Percentiles rank a stretch among this genome's conserved stretches.
Evolutionary conservation across 2,888 invertebrate species (phyloP).

Genomic region (Drosophila differens): DNA sequence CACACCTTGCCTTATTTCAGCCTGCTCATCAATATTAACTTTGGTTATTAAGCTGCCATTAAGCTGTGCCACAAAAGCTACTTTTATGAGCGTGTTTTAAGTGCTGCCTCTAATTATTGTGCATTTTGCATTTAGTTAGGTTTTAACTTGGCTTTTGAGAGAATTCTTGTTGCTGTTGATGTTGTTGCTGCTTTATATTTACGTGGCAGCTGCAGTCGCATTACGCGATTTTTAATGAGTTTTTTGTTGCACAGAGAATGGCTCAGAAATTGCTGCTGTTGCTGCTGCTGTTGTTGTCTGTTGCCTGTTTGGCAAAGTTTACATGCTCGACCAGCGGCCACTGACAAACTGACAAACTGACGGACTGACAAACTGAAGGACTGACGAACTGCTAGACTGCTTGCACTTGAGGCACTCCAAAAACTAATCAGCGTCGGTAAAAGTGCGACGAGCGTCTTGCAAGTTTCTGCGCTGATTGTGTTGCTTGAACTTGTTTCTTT

Average conservation of each 20-base stretch:
- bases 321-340: constrained; percentile 59
- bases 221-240: constrained; percentile 75
- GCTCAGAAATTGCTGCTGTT: constrained; percentile 23
- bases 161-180: constrained; percentile 10
- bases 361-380: constrained; percentile 37
- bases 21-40: constrained; percentile 15
- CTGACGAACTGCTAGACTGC: constrained; percentile 33
- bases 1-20: constrained; percentile 10
- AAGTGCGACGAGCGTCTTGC: constrained; percentile 48
- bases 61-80: constrained; percentile 30
- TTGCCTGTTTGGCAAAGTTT: constrained; percentile 58
- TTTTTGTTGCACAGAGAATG: constrained; percentile 59
- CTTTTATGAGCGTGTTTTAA: constrained; percentile 53
- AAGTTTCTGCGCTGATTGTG: constrained; percentile 55
- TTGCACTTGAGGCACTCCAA: constrained; percentile 73
- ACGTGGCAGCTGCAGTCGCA: constrained; percentile 69
- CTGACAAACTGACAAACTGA: constrained; percentile 39
- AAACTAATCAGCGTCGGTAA: constrained; percentile 74
- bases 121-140: constrained; percentile 58
- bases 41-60: background rate
- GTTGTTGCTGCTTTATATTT: constrained; percentile 48
- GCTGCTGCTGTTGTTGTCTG: constrained; percentile 35
- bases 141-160: constrained; percentile 17
- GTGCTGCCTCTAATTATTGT: constrained; percentile 69
- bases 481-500: constrained; percentile 13